A percentile compares a stretch with the other conserved stretches of the same genome.
Conservation (phyloP, 2,888 invertebrate genomes). For the Platycheirus rosarum region DNA sequence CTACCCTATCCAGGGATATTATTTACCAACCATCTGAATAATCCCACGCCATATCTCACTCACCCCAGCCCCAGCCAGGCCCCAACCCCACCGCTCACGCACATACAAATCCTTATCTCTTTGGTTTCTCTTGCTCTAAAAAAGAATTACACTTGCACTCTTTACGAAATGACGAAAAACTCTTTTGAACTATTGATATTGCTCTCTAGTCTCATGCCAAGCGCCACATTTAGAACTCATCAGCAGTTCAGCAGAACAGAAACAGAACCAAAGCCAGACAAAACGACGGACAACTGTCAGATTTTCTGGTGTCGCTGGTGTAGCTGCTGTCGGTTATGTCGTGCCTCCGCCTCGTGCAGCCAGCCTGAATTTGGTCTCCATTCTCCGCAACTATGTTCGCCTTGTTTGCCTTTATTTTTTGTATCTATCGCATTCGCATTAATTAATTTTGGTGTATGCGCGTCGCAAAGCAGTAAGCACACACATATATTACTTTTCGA, state of each 20-base stretch:
- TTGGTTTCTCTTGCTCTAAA: constrained; percentile 40
- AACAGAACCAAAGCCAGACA: constrained; percentile 39
- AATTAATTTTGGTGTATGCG: constrained; percentile 76
- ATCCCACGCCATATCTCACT: constrained; percentile 22
- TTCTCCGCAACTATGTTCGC: constrained; percentile 55
- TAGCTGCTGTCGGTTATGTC: constrained; percentile 17
- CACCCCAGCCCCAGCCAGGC: background rate
- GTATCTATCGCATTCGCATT: constrained; percentile 74
- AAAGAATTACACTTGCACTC: constrained; percentile 64
- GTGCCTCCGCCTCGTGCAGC: constrained; percentile 50
- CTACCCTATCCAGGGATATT: constrained; percentile 5
- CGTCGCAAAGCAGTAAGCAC: constrained; percentile 75
- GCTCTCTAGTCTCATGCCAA: constrained; percentile 8
- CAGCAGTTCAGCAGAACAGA: constrained; percentile 10
- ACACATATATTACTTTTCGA: constrained; percentile 74
- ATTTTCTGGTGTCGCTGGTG: constrained; percentile 48
- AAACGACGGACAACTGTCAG: constrained; percentile 69
- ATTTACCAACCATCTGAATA: constrained; percentile 7
- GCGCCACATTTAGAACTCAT: constrained; percentile 29
- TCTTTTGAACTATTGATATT: constrained; percentile 41
- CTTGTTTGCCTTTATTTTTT: constrained; percentile 52
- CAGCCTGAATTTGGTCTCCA: constrained; percentile 55
- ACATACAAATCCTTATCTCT: constrained; percentile 41
- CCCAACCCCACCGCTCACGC: background rate
- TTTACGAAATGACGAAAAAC: constrained; percentile 62